Evolutionary conservation across 1,140 invertebrate genomes (phyloP).

Genomic region (Hyposmocoma kahamanoa): DNA sequence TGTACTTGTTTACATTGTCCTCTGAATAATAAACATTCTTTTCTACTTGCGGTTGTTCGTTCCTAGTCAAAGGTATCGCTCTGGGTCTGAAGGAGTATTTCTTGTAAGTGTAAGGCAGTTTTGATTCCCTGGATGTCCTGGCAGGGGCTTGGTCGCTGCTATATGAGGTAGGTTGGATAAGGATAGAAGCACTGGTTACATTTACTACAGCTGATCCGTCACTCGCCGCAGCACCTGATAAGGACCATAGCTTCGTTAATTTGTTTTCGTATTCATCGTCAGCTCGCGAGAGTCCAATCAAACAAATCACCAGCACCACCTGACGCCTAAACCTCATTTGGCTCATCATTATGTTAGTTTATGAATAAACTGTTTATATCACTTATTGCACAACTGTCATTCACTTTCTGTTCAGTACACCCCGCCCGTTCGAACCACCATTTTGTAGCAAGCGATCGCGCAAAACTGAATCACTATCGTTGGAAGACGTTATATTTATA

Average conservation of each 20-base stretch:
- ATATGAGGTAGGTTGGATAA: constrained; percentile 35
- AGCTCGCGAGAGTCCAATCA: constrained; percentile 27
- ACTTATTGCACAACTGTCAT: constrained; percentile 37
- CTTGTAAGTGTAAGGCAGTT: constrained; percentile 15
- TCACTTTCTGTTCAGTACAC: constrained; percentile 45
- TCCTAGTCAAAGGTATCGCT: constrained; percentile 37
- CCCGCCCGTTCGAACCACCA: constrained; percentile 49
- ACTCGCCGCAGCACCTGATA: constrained; percentile 31
- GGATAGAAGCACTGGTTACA: constrained; percentile 47
- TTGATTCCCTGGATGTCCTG: constrained; percentile 25
- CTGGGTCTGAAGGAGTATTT: constrained; percentile 51
- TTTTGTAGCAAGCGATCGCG: constrained; percentile 65
- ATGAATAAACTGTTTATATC: constrained; percentile 20
- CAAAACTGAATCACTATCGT: constrained; percentile 65
- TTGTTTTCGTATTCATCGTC: constrained; percentile 40
- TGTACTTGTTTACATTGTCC: constrained; percentile 39
- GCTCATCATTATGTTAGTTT: constrained; percentile 35
- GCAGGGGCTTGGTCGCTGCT: constrained; percentile 13
- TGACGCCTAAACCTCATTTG: constrained; percentile 29
- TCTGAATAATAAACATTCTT: constrained; percentile 45
- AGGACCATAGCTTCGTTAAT: constrained; percentile 43
- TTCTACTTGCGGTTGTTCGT: constrained; percentile 30
- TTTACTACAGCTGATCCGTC: constrained; percentile 39
- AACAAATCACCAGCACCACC: constrained; percentile 37
- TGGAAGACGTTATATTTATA: constrained; percentile 62